Base-by-base conservation (phyloP, 1,140 invertebrate genomes). In the Listronotus bonariensis region DNA sequence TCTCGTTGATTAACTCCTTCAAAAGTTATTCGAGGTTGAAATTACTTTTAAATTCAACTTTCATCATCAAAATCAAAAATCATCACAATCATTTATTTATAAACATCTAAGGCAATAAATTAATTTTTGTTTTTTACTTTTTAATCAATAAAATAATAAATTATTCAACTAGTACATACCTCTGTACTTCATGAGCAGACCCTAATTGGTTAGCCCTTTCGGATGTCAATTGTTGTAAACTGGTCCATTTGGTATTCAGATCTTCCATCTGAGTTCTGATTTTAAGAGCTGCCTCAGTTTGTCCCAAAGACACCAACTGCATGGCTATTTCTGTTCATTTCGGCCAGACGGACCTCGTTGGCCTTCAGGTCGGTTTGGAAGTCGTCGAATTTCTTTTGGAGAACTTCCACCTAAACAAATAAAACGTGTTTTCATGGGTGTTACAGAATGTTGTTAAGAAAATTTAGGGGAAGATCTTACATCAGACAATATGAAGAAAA, bases 311-410 rank as follows among this genome's bases (percentile, higher is more conserved):
- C 79, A 96, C 96, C 41, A 99, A 80, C 72, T 97, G 93, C 73
- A 97, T 93, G 9, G 96, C 95, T 70, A 97, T 96, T 79, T 97
- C 93, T n/a, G 80, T 97, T 97, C 95, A 97, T 97, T 80, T 97
- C 94, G 6, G 93, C 92, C 45, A 99, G 83, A 60, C 97, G 89
- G 6, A 97, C 95, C 81, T 99, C 96, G 80, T 99, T 99, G 0
- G 97, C 95, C 77, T 97, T 96, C 62, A 99, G 80, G 79, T 99
- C 97, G 53, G 93, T 91, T 79, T 97, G 94, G 87, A 99, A 99
- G 81, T 99, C 97, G 79, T 99, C 97, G 82, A 99, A 99, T 81
- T 99, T 99, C 88, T 99, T 98, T 81, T 99, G 97, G 86, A 98
- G 89, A 2, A 98, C 96, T 82, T 99, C 97, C 5, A 99, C 97